Percentiles rank a stretch among this genome's conserved stretches.
These are phyloP conservation scores for Cotesia vestalis DNA, from an alignment of 1,140 invertebrate genomes.

Conservation along the genomic window DNA sequence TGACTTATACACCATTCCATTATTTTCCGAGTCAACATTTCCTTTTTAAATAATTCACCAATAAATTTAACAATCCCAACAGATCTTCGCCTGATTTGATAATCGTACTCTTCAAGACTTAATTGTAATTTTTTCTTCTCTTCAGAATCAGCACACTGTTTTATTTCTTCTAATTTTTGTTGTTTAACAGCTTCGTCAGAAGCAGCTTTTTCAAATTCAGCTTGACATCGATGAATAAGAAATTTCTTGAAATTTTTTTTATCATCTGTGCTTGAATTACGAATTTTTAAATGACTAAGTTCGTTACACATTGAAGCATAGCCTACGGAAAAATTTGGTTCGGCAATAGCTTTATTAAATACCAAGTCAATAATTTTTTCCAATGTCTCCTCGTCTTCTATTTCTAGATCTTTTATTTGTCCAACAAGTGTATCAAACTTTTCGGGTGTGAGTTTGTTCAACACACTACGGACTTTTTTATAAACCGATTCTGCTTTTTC, in stretches of 20 bases:
- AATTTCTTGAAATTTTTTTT: neutral
- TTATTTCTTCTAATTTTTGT: slow-evolving; percentile 1
- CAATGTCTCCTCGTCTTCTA: neutral
- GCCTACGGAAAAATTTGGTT: neutral
- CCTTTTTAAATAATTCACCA: slow-evolving; percentile 1
- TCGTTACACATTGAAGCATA: slow-evolving; percentile 2
- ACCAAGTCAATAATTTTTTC: neutral
- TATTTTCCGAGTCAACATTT: neutral
- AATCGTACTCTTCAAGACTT: neutral
- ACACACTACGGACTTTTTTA: slow-evolving; percentile 3
- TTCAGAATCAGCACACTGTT: neutral
- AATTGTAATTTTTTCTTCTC: neutral
- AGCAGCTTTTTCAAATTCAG: neutral
- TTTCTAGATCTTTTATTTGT: slow-evolving; percentile 6
- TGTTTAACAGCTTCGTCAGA: neutral
- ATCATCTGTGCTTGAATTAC: neutral
- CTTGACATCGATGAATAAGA: neutral
- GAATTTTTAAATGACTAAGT: neutral
- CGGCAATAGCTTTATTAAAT: neutral
- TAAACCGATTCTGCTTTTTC: neutral
- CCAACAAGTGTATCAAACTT: neutral
- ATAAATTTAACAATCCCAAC: slow-evolving; percentile 2
- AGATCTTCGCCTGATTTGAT: neutral
- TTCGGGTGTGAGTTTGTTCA: slow-evolving; percentile 3
- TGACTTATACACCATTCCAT: neutral